Evolutionary conservation across 2,113 vertebrate genomes (phyloP).

Genomic region (Thryonomys swinderianus): DNA sequence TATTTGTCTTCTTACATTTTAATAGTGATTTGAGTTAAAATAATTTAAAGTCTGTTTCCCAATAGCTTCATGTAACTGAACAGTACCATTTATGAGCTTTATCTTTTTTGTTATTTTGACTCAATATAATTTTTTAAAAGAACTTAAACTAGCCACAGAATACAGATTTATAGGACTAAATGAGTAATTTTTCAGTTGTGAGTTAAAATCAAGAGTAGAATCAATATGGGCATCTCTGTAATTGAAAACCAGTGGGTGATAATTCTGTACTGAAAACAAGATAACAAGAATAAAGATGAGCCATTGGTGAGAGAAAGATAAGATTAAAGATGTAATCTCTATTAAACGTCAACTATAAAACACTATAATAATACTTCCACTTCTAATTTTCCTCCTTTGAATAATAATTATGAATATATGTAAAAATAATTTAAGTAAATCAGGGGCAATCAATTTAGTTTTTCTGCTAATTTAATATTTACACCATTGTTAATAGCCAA

Average conservation of each 20-base stretch:
- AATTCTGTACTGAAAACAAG: constrained; percentile 88
- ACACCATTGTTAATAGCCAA: constrained; percentile 77
- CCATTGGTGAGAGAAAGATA: constrained; percentile 83
- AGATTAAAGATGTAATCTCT: constrained; percentile 88
- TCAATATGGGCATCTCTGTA: constrained; percentile 89
- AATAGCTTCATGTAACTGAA: constrained; percentile 70
- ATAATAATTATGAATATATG: constrained; percentile 77
- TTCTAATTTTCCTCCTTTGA: constrained; percentile 79
- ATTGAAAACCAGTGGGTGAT: constrained; percentile 92
- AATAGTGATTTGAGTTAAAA: constrained; percentile 81
- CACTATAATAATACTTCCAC: constrained; percentile 81
- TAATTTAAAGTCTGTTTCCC: constrained; percentile 83
- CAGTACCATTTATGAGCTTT: constrained; percentile 75
- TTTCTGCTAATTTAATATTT: constrained; percentile 85
- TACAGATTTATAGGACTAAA: constrained; percentile 85
- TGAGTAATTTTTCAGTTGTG: constrained; percentile 88
- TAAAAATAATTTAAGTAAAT: constrained; percentile 85
- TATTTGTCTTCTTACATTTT: constrained; percentile 82
- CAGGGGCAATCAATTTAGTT: constrained; percentile 79
- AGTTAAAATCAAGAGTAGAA: constrained; percentile 88
- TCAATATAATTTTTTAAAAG: constrained; percentile 74
- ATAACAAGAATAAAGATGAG: constrained; percentile 88
- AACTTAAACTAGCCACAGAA: constrained; percentile 79
- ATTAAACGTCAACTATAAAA: constrained; percentile 88
- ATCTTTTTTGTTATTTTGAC: constrained; percentile 80